Base-by-base conservation (phyloP, 2,888 invertebrate species). In the Drosophila antonietae region DNA sequence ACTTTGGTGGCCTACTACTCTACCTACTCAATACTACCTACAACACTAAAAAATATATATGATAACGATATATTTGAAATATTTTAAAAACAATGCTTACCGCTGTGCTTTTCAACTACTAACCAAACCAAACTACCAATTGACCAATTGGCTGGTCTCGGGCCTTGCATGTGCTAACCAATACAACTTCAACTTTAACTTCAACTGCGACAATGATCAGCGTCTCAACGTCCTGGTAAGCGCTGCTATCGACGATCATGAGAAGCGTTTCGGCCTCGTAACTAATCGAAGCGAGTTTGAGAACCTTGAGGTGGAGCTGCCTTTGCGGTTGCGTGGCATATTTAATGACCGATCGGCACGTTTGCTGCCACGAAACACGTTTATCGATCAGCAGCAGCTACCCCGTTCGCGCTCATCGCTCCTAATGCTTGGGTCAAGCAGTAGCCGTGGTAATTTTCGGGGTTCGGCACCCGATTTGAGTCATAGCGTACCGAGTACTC, bases 321-420 rank as follows among this genome's bases (percentile, higher is more conserved):
- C 93, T 2, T 61, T 81, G 20, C 90, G 92, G 44, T 75, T 93
- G 66, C 91, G 91, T 37, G 90, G 87, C 35, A 88, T 91, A 51
- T 91, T 85, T 61, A 89, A 79, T 60, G 91, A 90, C 12, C 76
- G 79, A 12, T 62, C 86, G 0, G 83, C 87, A 39, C 90, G 91
- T 2, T 64, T 91, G 3, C 63, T 93, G 74, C 84, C 90, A 6
- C 90, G 91, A 53, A 91, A 92, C 59, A 90, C 91, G 12, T 94
- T 95, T 80, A 93, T 95, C 10, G 94, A 94, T 12, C 93, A 94
- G 6, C 76, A 77, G 53, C 84, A 81, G 55, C 83, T 95, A 49
- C 94, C 94, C 0, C 90, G 95, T 1, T 95, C 95, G 0, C 92
- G 94, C 18, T 95, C 95, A 0, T 89, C 85, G 0, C 94, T 94